Evolutionary conservation across 1,140 invertebrate genomes (phyloP).

Genomic region (Helicorthomorpha holstii): DNA sequence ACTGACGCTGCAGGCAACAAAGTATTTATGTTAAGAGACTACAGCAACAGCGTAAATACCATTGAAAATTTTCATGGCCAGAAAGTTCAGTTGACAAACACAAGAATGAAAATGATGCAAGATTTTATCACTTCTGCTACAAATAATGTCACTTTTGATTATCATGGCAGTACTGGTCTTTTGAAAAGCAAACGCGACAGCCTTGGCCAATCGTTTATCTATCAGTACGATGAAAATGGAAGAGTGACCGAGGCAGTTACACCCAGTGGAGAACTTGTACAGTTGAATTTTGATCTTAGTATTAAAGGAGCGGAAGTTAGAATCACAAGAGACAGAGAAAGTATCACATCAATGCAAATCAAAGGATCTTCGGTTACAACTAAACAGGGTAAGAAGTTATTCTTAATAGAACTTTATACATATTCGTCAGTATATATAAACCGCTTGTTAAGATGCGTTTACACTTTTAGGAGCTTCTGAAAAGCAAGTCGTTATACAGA

Average conservation of each 20-base stretch:
- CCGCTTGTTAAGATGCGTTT: not conserved
- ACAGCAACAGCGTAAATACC: slow-evolving; percentile 53
- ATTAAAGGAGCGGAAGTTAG: slow-evolving; percentile 71
- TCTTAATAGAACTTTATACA: too few relatives aligned
- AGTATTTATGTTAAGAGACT: slow-evolving; percentile 68
- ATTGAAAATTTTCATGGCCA: slow-evolving; percentile 88
- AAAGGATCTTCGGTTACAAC: slow-evolving; percentile 56
- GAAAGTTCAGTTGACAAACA: slow-evolving; percentile 75
- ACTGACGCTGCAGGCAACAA: slow-evolving; percentile 88
- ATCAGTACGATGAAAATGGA: slow-evolving; percentile 89
- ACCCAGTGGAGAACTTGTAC: slow-evolving; percentile 76
- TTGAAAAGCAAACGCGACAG: slow-evolving; percentile 74
- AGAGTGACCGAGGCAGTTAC: slow-evolving; percentile 73
- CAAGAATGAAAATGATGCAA: slow-evolving; percentile 70
- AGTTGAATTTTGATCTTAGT: slow-evolving; percentile 49
- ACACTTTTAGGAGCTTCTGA: slow-evolving; percentile 44
- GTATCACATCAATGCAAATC: slow-evolving; percentile 65
- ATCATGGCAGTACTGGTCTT: slow-evolving; percentile 71
- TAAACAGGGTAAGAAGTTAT: slow-evolving; percentile 11
- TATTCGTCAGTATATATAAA: not conserved
- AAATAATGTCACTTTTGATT: slow-evolving; percentile 82
- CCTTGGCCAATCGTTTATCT: slow-evolving; percentile 77
- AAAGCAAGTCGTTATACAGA: slow-evolving; percentile 55
- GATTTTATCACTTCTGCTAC: slow-evolving; percentile 76
- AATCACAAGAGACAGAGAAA: slow-evolving; percentile 60